Conservation (phyloP, 2,113 vertebrate genomes). For the Psittacula cyanocephala region DNA sequence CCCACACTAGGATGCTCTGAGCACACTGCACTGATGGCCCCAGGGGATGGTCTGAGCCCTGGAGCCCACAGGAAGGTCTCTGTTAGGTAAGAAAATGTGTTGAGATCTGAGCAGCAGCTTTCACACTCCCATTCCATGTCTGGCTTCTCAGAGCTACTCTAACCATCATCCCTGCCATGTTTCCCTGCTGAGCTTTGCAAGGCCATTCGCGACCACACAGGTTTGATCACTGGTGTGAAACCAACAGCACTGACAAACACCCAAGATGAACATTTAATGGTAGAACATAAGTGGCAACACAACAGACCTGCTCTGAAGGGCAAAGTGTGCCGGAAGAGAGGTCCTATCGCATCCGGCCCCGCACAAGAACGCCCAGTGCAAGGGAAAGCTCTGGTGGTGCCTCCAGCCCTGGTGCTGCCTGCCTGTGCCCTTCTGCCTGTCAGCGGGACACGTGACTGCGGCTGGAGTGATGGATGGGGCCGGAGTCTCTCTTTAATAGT, state of each 20-base stretch:
- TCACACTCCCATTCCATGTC: neutral
- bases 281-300: neutral
- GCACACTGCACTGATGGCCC: neutral
- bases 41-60: neutral
- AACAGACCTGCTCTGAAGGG: neutral
- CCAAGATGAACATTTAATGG: neutral
- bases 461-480: conserved; percentile 55
- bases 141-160: neutral
- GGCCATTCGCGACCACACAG: neutral
- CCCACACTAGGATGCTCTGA: neutral
- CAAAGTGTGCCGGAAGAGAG: neutral
- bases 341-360: neutral
- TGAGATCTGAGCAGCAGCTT: neutral
- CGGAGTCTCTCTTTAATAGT: conserved; percentile 44
- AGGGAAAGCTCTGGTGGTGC: neutral
- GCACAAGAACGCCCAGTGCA: neutral
- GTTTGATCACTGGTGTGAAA: neutral
- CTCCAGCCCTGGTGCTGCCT: neutral
- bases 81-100: neutral
- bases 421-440: conserved; percentile 12
- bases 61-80: neutral
- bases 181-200: neutral
- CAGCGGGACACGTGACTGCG: conserved; percentile 29
- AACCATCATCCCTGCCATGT: neutral
- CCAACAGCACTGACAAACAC: neutral